Evolutionary conservation across 2,113 vertebrate genomes (phyloP).

Genomic region (Malurus alboscapulatus): DNA sequence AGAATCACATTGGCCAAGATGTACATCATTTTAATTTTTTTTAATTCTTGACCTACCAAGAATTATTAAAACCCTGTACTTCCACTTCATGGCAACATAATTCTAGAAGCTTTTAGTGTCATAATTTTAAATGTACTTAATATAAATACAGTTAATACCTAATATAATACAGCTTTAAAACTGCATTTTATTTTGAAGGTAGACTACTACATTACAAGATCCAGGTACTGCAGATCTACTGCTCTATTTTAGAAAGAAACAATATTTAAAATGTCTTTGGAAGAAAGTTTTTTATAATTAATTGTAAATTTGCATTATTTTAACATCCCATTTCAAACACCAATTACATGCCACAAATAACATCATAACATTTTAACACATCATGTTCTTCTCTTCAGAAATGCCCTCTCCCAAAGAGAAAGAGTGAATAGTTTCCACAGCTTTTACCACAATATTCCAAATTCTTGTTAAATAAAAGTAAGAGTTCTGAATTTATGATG

Average conservation of each 20-base stretch:
- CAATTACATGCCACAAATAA: background rate
- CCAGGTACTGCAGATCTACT: slow-evolving; percentile 18
- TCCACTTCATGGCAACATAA: slow-evolving; percentile 28
- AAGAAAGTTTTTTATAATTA: slow-evolving; percentile 19
- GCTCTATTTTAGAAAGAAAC: slow-evolving; percentile 47
- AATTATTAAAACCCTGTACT: slow-evolving; percentile 57
- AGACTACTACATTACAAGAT: slow-evolving; percentile 49
- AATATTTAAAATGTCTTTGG: slow-evolving; percentile 37
- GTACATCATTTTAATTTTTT: slow-evolving; percentile 26
- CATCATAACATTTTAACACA: background rate
- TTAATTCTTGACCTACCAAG: slow-evolving; percentile 50
- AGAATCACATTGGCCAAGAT: slow-evolving; percentile 25
- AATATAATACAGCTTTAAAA: background rate
- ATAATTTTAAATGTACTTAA: slow-evolving; percentile 51
- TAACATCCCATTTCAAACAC: slow-evolving; percentile 29
- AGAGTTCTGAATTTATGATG: background rate
- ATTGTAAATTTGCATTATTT: slow-evolving; percentile 30
- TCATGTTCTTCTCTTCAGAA: background rate
- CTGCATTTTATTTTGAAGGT: background rate
- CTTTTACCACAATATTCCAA: background rate
- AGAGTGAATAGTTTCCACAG: background rate
- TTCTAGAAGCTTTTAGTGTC: slow-evolving; percentile 50
- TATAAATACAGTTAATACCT: background rate
- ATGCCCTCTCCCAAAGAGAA: background rate
- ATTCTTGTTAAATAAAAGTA: background rate